These are phyloP conservation scores for Megastigmus dorsalis DNA, from an alignment of 2,888 invertebrate genomes.

Conservation along the genomic window DNA sequence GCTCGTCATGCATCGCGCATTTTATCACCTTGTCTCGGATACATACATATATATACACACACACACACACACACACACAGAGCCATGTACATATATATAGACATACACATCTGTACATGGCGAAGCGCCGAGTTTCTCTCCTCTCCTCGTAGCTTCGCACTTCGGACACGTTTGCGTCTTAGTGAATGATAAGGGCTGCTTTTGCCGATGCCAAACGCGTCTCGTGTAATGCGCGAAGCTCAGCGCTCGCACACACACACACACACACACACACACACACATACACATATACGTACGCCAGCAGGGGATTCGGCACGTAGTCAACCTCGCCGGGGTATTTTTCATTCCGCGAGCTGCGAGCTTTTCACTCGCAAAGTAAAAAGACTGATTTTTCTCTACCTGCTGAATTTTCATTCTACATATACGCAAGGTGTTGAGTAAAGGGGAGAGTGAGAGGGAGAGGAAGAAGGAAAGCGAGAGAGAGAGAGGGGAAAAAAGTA, in stretches of 20 bases:
- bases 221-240: constrained; percentile 49
- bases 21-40: constrained; percentile 51
- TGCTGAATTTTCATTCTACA: constrained; percentile 49
- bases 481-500: neutral
- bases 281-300: neutral
- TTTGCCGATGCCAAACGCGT: constrained; percentile 55
- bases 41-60: neutral
- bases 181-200: constrained; percentile 54
- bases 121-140: too few relatives aligned
- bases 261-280: neutral
- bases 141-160: neutral
- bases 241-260: constrained; percentile 12
- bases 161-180: constrained; percentile 45
- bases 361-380: constrained; percentile 52
- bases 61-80: neutral
- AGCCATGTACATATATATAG: too few relatives aligned
- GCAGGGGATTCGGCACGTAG: constrained; percentile 48
- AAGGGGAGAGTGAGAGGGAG: neutral
- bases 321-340: constrained; percentile 40
- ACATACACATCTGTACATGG: too few relatives aligned
- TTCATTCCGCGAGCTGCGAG: constrained; percentile 42
- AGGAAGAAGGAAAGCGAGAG: neutral
- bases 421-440: neutral
- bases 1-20: constrained; percentile 50
- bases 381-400: constrained; percentile 48